Base-by-base conservation (phyloP, 2,797 vertebrate genomes). In the Pteropus rufus region DNA sequence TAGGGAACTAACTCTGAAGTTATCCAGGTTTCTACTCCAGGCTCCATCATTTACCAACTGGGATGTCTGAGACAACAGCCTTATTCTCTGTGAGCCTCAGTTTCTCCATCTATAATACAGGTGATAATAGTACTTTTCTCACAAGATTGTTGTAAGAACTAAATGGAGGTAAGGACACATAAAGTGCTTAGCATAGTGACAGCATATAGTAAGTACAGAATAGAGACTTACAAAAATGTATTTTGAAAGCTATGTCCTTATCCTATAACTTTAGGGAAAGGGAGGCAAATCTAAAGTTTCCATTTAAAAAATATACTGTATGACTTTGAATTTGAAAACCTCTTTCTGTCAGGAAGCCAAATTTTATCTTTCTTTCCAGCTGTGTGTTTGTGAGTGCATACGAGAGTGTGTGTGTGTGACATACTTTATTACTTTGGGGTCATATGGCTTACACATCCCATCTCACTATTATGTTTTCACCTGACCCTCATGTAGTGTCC, bases 221-320 rank as follows among this genome's bases (percentile, higher is more conserved):
- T 6, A 23, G 29, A 58, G 29, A 54, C 34, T 79, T 80, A 26
- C n/a, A 75, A n/a, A 91, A 46, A 76, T 10, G 19, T 23, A 36
- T n/a, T 84, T 73, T 44, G n/a, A 82, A 70, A 94, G 29, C 19
- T 85, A 39, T 21, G 19, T 70, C 21, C n/a, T 86, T 72, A 60
- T 67, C 7, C 76, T 77, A 0, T 49, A 86, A 75, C 39, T 92
- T 36, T 56, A 19, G 39, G 21, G 1, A 31, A 75, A 88, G 24
- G 9, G 39, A 54, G 1, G 11, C 0, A 72, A 85, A 72, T 46
- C 15, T 65, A 34, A 26, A 3, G 16, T 69, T 91, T 91, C 26
- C 73, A 24, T 82, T 69, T 4, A 23, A 77, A 72, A 62, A 52
- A 73, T 24, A 49, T 12, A 31, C 12, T 60, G 0, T 75, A 4